A percentile compares a stretch with the other conserved stretches of the same genome.
Evolutionary conservation across 2,113 vertebrate genomes (phyloP).

Genomic region (Ciconia stormi): DNA sequence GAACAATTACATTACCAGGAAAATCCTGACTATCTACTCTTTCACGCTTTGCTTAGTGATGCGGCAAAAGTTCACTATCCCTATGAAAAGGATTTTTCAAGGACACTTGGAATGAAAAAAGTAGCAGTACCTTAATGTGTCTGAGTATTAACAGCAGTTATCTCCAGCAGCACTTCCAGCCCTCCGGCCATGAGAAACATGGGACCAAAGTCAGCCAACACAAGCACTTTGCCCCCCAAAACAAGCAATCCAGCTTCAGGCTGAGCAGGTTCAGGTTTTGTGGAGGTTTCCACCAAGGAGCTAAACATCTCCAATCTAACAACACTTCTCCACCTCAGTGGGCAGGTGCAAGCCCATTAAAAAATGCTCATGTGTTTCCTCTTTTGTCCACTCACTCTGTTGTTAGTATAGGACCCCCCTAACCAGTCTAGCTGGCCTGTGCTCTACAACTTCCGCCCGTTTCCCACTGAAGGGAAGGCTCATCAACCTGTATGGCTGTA

Average conservation of each 20-base stretch:
- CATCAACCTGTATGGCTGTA: neutral
- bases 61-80: neutral
- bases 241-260: neutral
- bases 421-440: neutral
- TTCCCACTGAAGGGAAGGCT: neutral
- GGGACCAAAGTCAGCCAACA: neutral
- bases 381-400: neutral
- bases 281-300: neutral
- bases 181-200: accelerated
- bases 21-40: neutral
- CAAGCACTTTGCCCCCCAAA: neutral
- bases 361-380: neutral
- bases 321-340: neutral
- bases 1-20: neutral
- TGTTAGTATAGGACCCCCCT: neutral
- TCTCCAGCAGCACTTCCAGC: neutral
- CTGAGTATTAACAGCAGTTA: neutral
- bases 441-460: neutral
- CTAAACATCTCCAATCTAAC: neutral
- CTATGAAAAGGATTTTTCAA: constrained; percentile 5
- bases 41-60: neutral
- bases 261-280: neutral
- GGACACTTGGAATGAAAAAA: neutral
- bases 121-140: neutral
- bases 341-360: neutral